These are phyloP conservation scores for Mus minutoides DNA, from an alignment of 2,797 vertebrate species.

Conservation along the genomic window DNA sequence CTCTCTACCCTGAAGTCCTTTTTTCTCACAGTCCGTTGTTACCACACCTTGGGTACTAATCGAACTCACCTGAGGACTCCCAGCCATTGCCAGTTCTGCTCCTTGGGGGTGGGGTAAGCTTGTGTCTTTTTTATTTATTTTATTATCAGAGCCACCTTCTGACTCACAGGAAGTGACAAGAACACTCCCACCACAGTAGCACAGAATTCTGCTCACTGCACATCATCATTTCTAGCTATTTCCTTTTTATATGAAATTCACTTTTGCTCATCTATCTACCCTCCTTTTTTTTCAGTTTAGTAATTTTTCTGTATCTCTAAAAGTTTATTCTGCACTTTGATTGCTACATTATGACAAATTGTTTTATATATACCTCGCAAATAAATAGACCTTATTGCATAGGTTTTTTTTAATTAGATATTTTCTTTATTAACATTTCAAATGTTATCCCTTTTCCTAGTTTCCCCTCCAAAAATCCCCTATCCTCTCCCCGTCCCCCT, in stretches of 20 bases:
- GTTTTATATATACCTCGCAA: background rate
- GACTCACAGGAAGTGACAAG: background rate
- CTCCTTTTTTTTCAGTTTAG: background rate
- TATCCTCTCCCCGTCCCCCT: too few relatives aligned
- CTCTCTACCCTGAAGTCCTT: background rate
- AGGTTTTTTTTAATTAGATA: background rate
- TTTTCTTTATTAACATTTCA: too few relatives aligned
- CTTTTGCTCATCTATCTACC: background rate
- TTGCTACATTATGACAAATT: background rate
- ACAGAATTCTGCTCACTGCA: background rate
- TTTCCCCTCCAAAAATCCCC: too few relatives aligned
- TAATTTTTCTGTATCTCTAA: background rate
- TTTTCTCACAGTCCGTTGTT: background rate
- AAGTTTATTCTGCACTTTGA: background rate
- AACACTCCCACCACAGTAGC: background rate
- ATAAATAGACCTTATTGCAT: background rate
- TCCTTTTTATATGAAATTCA: background rate
- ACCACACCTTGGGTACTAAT: background rate
- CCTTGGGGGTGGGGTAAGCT: background rate
- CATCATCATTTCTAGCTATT: background rate
- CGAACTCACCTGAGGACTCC: background rate
- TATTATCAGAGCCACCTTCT: background rate
- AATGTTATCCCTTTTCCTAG: too few relatives aligned
- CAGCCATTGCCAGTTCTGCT: background rate
- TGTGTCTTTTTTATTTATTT: background rate